Percentiles rank a stretch among this genome's conserved stretches.
phyloP scores from a whole-genome alignment of 1,140 invertebrate species.

The Brachionus asplanchnoidis region DNA sequence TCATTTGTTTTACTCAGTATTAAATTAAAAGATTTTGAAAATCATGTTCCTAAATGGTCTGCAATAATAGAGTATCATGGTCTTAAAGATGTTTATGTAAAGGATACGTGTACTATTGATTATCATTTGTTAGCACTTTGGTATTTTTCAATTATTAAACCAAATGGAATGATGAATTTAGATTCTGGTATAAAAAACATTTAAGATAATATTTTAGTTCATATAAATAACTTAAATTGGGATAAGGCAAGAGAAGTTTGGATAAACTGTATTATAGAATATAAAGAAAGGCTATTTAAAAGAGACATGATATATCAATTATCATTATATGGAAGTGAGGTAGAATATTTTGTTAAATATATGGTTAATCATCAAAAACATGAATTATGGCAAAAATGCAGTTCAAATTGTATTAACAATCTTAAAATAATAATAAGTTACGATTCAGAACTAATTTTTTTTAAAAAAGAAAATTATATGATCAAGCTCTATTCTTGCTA shows the following conservation, averaged over 20 bases:
- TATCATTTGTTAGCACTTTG: not conserved
- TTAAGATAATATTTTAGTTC: not conserved
- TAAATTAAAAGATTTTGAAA: not conserved
- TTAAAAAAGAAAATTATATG: not conserved
- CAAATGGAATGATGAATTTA: not conserved
- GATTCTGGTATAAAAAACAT: not conserved
- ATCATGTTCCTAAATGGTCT: not conserved
- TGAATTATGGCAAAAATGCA: not conserved
- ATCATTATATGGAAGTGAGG: not conserved
- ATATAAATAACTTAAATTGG: not conserved
- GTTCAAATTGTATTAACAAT: not conserved
- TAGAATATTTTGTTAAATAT: not conserved
- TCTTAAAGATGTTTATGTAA: not conserved
- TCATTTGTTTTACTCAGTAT: not conserved
- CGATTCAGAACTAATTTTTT: not conserved
- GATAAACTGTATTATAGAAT: not conserved
- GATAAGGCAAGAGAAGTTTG: constrained; percentile 2
- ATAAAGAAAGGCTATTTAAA: not conserved
- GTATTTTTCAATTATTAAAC: not conserved
- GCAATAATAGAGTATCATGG: not conserved
- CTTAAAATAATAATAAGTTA: not conserved
- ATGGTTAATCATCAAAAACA: not conserved
- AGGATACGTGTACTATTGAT: not conserved
- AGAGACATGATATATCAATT: not conserved
- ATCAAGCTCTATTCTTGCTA: not conserved